Percentiles rank a stretch among this genome's conserved stretches.
These are phyloP conservation scores for Artemisiospiza belli DNA, from an alignment of 2,113 vertebrate genomes.

Conservation along the genomic window DNA sequence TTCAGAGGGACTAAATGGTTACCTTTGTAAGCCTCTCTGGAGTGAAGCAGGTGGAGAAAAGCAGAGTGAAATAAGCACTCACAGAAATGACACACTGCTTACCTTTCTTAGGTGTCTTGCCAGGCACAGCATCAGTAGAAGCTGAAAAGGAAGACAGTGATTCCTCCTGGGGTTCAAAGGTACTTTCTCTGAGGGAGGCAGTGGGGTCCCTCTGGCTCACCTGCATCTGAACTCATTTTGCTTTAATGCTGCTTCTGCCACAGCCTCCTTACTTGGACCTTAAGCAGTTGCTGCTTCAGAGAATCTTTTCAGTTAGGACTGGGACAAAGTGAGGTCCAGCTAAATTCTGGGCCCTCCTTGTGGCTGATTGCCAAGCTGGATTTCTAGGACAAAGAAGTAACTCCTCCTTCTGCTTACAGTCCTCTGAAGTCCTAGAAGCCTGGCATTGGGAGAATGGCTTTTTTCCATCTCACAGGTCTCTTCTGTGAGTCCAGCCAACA, in stretches of 20 bases:
- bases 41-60: background rate
- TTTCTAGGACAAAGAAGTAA: background rate
- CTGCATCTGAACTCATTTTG: background rate
- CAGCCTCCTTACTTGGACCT: background rate
- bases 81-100: background rate
- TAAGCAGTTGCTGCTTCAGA: background rate
- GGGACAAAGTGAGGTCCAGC: too few species aligned
- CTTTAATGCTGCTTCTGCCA: background rate
- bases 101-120: background rate
- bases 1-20: background rate
- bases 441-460: background rate
- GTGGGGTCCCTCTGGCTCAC: background rate
- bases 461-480: background rate
- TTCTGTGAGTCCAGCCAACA: background rate
- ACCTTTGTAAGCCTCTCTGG: background rate
- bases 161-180: background rate
- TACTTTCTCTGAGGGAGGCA: background rate
- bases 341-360: background rate
- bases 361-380: background rate
- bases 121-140: background rate
- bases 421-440: background rate
- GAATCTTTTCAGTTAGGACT: background rate
- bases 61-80: background rate
- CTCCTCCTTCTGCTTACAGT: background rate
- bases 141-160: rapidly evolving